These are phyloP conservation scores for Paracanthobrama guichenoti DNA, from an alignment of 2,113 vertebrate species.

Conservation along the genomic window DNA sequence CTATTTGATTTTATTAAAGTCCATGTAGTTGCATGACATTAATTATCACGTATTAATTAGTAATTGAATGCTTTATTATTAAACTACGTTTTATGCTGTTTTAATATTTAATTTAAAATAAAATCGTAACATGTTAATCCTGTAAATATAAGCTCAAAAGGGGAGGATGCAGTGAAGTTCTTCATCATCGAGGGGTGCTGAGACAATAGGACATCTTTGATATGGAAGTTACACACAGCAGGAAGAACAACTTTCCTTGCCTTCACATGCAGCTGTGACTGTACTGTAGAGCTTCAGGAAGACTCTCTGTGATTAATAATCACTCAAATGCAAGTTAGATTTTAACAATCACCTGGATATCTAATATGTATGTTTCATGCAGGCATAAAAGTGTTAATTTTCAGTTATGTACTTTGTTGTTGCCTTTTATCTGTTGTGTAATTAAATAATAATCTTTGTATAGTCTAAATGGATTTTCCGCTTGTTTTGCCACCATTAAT, in stretches of 20 bases:
- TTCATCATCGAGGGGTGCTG: not conserved
- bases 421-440: not conserved
- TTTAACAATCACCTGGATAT: not conserved
- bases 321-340: not conserved
- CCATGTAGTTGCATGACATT: not conserved
- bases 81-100: not conserved
- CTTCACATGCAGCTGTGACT: not conserved
- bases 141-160: not conserved
- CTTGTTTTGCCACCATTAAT: not conserved
- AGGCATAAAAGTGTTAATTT: not conserved
- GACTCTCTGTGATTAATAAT: not conserved
- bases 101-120: not conserved
- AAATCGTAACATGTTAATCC: not conserved
- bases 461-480: not conserved
- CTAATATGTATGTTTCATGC: not conserved
- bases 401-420: not conserved
- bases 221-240: not conserved
- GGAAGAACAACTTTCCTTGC: not conserved
- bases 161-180: not conserved
- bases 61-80: not conserved
- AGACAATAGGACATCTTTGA: not conserved
- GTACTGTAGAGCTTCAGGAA: not conserved
- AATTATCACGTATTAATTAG: not conserved
- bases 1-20: no score
- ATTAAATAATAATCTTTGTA: not conserved